A percentile compares a stretch with the other conserved stretches of the same genome.
Evolutionary conservation across 1,140 invertebrate genomes (phyloP).

Genomic region (Ceratosolen solmsi): DNA sequence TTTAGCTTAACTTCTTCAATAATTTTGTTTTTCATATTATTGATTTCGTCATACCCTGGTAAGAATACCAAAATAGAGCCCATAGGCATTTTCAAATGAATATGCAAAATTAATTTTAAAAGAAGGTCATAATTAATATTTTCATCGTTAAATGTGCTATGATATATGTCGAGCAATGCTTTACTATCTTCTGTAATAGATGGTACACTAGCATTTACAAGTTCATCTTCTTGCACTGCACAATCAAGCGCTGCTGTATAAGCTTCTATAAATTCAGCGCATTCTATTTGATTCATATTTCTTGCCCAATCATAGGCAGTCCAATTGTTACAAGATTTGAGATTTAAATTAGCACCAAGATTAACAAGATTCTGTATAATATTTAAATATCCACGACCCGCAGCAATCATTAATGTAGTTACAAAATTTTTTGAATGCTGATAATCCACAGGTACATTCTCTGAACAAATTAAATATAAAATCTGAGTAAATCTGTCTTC

Average conservation of each 20-base stretch:
- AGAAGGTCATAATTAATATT: constrained; percentile 82
- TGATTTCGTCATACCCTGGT: constrained; percentile 95
- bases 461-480: constrained; percentile 82
- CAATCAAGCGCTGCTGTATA: constrained; percentile 70
- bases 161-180: constrained; percentile 76
- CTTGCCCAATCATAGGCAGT: constrained; percentile 84
- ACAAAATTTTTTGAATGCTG: constrained; percentile 80
- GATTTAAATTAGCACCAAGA: constrained; percentile 80
- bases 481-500: constrained; percentile 81
- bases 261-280: constrained; percentile 70
- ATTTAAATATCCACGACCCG: constrained; percentile 78
- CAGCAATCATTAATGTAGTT: constrained; percentile 85
- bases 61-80: constrained; percentile 93
- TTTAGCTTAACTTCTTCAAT: constrained; percentile 76
- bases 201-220: constrained; percentile 67
- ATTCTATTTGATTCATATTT: constrained; percentile 78
- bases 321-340: constrained; percentile 81
- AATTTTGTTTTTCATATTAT: constrained; percentile 82
- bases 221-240: constrained; percentile 63
- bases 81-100: constrained; percentile 76
- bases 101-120: constrained; percentile 77
- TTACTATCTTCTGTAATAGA: constrained; percentile 77
- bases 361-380: constrained; percentile 80
- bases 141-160: constrained; percentile 75
- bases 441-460: constrained; percentile 80